A percentile compares a stretch with the other conserved stretches of the same genome.
phyloP scores from a whole-genome alignment of 2,888 invertebrate species.

The Dryomyza anilis region DNA sequence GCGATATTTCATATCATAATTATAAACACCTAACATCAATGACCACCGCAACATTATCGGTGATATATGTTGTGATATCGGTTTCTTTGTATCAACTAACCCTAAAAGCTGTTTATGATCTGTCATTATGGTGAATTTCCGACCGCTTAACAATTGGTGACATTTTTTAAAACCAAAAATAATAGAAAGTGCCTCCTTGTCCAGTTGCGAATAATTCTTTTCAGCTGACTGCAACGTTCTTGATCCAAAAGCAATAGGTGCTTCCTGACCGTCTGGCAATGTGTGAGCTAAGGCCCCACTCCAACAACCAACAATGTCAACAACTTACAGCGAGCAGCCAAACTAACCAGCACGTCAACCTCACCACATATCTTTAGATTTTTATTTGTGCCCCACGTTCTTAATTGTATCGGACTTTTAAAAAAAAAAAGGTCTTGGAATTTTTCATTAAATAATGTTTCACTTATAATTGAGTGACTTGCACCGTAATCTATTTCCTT shows the following conservation, averaged over 20 bases:
- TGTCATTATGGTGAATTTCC: conserved; percentile 17
- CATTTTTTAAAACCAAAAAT: conserved; percentile 28
- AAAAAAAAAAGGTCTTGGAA: no score
- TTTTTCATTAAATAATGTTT: neutral
- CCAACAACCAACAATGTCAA: neutral
- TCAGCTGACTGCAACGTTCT: conserved; percentile 27
- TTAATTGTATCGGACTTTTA: neutral
- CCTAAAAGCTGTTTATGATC: neutral
- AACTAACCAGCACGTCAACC: neutral
- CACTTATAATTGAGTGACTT: no score
- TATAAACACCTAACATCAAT: neutral
- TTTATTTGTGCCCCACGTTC: neutral
- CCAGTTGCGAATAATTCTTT: conserved; percentile 27
- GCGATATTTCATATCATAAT: neutral
- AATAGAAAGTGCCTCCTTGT: conserved; percentile 24
- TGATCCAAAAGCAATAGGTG: conserved; percentile 28
- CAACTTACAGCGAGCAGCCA: neutral
- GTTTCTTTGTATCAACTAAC: neutral
- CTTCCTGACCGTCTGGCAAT: no score
- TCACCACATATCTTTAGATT: conserved; percentile 5
- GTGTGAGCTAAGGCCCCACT: no score
- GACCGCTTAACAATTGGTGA: conserved; percentile 24
- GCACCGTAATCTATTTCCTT: no score
- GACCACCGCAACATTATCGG: neutral
- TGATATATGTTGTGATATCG: neutral